Base-by-base conservation (phyloP, 2,888 invertebrate species). In the Coelinius sp. region DNA sequence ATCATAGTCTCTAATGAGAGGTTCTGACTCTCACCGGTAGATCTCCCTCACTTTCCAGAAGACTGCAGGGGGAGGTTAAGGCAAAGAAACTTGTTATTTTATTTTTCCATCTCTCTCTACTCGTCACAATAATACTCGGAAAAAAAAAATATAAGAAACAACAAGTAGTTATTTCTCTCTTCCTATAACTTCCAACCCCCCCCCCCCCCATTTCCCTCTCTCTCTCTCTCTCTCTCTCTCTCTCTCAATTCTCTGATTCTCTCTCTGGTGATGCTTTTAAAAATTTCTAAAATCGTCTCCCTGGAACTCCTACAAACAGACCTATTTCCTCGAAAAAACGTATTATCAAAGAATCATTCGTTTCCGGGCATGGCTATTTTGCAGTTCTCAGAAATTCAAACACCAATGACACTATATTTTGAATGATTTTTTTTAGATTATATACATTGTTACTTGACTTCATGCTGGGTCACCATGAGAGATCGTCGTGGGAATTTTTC, bases 311-410 rank as follows among this genome's bases (percentile, higher is more conserved):
- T 67, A 67, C 71, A 71, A 71, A 71, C 59, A 27, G n/a, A 59
- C 20, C 52, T 67, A 71, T 71, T 70, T 41, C 53, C 56, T 65
- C 53, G 70, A 65, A 49, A 67, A 62, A 71, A 59, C 71, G 71
- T 71, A 71, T 71, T 71, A 71, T 71, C 67, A 71, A 68, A 62
- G 66, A 65, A 67, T 63, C 67, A 71, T 59, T 67, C 67, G 67
- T 71, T 71, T 71, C 71, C 71, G 71, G 71, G 38, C 64, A 53
- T 56, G 46, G 68, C n/a, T 53, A 65, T 64, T 52, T 53, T 22
- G 20, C 22, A 22, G 4, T 67, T 71, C 52, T 38, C 24, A 22
- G 59, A 71, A 71, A 35, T 0, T 27, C 10, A 35, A 27, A 59
- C 20, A 17, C 59, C 31, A 59, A 59, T 59, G 59, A 59, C 59